phyloP scores from a whole-genome alignment of 2,113 vertebrate genomes.

The Galbula dea region DNA sequence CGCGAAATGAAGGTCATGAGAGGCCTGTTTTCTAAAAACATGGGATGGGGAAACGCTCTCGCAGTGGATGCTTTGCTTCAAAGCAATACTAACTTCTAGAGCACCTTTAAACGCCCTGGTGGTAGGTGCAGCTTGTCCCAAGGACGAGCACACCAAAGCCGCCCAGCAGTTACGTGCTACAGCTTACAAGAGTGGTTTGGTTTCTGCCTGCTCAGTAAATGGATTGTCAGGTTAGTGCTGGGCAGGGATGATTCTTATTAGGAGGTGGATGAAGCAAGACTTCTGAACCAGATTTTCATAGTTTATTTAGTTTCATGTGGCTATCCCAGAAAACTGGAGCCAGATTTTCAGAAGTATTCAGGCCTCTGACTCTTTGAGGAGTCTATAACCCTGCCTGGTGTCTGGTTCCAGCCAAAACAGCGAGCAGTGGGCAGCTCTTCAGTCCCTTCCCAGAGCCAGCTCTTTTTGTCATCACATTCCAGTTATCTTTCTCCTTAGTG shows the following conservation, averaged over 20 bases:
- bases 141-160: too few species aligned
- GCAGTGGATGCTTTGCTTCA: not conserved
- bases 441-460: not conserved
- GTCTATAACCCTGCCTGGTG: not conserved
- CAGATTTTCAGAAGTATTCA: not conserved
- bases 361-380: rapidly evolving
- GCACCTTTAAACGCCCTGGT: rapidly evolving
- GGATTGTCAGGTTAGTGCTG: rapidly evolving
- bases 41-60: rapidly evolving
- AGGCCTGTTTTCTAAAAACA: too few species aligned
- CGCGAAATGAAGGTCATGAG: not conserved
- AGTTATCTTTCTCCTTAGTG: not conserved
- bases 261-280: not conserved
- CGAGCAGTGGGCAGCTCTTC: not conserved
- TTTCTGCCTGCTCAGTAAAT: rapidly evolving
- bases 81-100: rapidly evolving
- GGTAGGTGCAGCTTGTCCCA: not conserved
- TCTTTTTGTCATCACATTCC: not conserved
- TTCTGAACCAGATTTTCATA: not conserved
- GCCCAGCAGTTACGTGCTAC: too few species aligned
- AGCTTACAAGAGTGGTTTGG: not conserved
- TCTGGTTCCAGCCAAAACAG: not conserved
- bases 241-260: rapidly evolving
- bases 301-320: not conserved
- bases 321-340: not conserved